phyloP scores from a whole-genome alignment of 2,888 invertebrate species.

The Prosopocoilus inquinatus region DNA sequence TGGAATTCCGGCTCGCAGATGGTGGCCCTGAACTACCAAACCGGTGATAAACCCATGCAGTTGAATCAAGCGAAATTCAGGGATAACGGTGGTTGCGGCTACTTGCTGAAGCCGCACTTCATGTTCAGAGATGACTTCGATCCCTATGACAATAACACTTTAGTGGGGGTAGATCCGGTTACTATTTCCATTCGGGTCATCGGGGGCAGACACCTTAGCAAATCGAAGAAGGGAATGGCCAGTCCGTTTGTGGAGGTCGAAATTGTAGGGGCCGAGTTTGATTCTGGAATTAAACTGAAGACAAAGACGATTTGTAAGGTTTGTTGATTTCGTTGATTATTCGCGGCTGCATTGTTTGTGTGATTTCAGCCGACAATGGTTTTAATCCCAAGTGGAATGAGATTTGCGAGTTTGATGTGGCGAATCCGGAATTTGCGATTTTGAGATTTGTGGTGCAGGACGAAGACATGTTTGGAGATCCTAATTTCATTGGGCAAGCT shows the following conservation, averaged over 20 bases:
- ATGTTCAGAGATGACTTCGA: conserved; percentile 80
- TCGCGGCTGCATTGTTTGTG: conserved; percentile 7
- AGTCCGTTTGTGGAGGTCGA: conserved; percentile 93
- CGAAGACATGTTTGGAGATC: conserved; percentile 97
- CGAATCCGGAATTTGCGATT: conserved; percentile 80
- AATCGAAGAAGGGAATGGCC: conserved; percentile 78
- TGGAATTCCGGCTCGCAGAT: conserved; percentile 98
- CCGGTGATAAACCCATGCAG: conserved; percentile 94
- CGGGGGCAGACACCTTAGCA: conserved; percentile 84
- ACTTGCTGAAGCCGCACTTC: conserved; percentile 84
- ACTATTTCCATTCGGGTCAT: conserved; percentile 75
- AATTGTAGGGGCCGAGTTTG: conserved; percentile 83
- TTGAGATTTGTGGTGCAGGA: conserved; percentile 87
- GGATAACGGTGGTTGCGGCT: conserved; percentile 92
- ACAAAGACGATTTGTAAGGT: conserved; percentile 80
- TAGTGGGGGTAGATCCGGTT: conserved; percentile 61
- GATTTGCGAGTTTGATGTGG: conserved; percentile 75
- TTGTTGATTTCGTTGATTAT: conserved; percentile 1
- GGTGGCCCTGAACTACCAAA: conserved; percentile 97
- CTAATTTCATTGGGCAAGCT: conserved; percentile 94
- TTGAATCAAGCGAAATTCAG: conserved; percentile 90
- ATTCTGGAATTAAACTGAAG: conserved; percentile 76
- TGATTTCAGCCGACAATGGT: conserved; percentile 79
- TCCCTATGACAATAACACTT: conserved; percentile 67
- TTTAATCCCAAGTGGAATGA: conserved; percentile 94